phyloP scores from a whole-genome alignment of 2,797 vertebrate genomes.

The Phataginus tricuspis region DNA sequence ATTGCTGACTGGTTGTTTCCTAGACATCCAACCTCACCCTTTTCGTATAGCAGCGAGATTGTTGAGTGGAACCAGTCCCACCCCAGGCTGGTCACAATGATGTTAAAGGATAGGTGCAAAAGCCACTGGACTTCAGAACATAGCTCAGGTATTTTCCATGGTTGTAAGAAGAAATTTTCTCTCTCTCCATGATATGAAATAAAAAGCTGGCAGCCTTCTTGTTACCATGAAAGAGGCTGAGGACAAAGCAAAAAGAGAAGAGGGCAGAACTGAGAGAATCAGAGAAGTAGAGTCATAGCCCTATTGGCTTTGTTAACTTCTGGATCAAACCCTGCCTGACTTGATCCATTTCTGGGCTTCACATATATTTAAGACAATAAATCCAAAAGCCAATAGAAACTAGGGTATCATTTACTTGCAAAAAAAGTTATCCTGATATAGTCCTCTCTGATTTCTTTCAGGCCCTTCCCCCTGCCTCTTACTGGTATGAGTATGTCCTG shows the following conservation, averaged over 20 bases:
- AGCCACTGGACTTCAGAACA: not conserved
- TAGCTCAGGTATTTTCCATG: not conserved
- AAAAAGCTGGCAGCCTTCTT: not conserved
- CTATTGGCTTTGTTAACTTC: not conserved
- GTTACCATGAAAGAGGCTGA: not conserved
- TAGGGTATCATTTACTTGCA: not conserved
- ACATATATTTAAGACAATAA: not conserved
- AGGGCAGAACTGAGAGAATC: not conserved
- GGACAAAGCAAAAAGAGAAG: not conserved
- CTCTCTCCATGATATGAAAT: not conserved
- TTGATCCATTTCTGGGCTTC: not conserved
- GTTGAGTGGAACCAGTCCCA: not conserved
- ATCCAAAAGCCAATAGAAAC: not conserved
- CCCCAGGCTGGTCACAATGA: not conserved
- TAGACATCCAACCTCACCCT: not conserved
- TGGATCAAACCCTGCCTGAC: not conserved
- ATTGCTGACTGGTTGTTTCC: not conserved
- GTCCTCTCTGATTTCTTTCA: not conserved
- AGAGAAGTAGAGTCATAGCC: not conserved
- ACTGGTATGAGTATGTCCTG: not conserved
- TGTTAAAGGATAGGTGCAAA: not conserved
- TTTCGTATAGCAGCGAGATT: not conserved
- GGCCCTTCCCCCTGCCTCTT: not conserved
- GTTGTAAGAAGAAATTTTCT: not conserved
- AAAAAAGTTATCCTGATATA: not conserved